Evolutionary conservation across 2,113 vertebrate species (phyloP), one percentile per base, ranked within the genome.

Genomic region (Lycocorax pyrrhopterus): DNA sequence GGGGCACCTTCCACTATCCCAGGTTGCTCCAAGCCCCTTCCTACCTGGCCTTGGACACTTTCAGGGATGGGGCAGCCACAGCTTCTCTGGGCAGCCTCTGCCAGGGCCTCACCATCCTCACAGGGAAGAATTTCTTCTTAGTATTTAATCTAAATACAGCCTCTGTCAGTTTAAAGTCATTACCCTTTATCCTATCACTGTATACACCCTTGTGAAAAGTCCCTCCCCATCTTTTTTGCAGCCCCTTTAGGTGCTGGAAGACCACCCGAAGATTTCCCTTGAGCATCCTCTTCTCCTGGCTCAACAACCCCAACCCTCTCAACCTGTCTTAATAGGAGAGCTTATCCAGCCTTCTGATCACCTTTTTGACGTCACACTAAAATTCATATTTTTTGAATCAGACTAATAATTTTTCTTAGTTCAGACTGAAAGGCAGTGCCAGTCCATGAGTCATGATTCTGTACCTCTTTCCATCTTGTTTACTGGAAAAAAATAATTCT

Each of bases 1-100:
- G 12, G 8, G 17, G 27, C 18, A 49, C 0, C 2, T 55, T 29
- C 17, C 10, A 41, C 10, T 33, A 8, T 11, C 5, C 6, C 12
- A 16, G 12, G 4, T 6, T 47, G 3, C 16, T 55, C 7, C 47
- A 60, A 27, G 3, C 16, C 4, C 20, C 0, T 0, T 56, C 14
- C 13, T 56, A 2, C 4, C 9, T 16, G 12, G 7, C 5, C 41
- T 49, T 47, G 55, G 3, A 27, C n/a, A 47, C 9, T 76, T 21
- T 14, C 30, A 76, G 26, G 3, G 6, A 5, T 49, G 10, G 11
- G 10, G 6, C 30, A 83, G 30, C 9, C 53, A 53, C 25, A 41
- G 21, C 7, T 41, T 1, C 26, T 69, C 10, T 33, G 18, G 17
- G 5, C 2, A 53, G 0, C 14, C 8, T 27, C 6, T 68, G 30